These are phyloP conservation scores for Helleia helle DNA, from an alignment of 2,888 invertebrate genomes.

Conservation along the genomic window DNA sequence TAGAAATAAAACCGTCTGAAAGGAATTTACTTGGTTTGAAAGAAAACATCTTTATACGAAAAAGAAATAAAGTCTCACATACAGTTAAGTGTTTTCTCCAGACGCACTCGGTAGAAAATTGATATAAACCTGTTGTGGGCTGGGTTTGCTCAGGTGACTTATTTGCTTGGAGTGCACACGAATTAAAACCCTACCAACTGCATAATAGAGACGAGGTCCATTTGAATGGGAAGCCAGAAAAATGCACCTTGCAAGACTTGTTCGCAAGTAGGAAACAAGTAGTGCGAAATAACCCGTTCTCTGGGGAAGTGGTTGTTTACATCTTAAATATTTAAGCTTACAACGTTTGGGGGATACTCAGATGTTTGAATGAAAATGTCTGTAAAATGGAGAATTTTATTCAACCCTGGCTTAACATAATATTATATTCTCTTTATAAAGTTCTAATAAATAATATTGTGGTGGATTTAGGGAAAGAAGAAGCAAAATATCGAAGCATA, in stretches of 20 bases:
- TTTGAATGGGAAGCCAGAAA: slow-evolving; percentile 36
- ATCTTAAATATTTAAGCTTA: slow-evolving; percentile 39
- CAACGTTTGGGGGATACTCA: neutral
- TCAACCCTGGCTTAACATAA: too few species aligned
- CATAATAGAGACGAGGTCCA: slow-evolving; percentile 28
- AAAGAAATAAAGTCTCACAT: slow-evolving; percentile 39
- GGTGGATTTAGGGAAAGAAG: too few species aligned
- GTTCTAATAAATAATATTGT: too few species aligned
- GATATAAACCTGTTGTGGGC: slow-evolving; percentile 66
- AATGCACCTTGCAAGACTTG: slow-evolving; percentile 49
- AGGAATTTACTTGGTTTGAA: slow-evolving; percentile 15
- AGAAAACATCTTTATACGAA: slow-evolving; percentile 27
- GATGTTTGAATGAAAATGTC: too few species aligned
- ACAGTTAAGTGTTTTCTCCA: slow-evolving; percentile 58
- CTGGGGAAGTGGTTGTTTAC: slow-evolving; percentile 30
- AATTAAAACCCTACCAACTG: slow-evolving; percentile 29
- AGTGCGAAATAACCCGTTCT: slow-evolving; percentile 40
- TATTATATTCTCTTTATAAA: too few species aligned
- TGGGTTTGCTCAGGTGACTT: slow-evolving; percentile 31
- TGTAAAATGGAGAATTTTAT: too few species aligned
- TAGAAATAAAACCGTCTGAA: slow-evolving; percentile 3
- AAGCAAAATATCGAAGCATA: too few species aligned
- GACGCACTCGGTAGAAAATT: slow-evolving; percentile 68
- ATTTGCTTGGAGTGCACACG: slow-evolving; percentile 33
- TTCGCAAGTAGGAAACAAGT: slow-evolving; percentile 45